Evolutionary conservation across 2,888 invertebrate species (phyloP).

Genomic region (Mesodorylaimus sp.): DNA sequence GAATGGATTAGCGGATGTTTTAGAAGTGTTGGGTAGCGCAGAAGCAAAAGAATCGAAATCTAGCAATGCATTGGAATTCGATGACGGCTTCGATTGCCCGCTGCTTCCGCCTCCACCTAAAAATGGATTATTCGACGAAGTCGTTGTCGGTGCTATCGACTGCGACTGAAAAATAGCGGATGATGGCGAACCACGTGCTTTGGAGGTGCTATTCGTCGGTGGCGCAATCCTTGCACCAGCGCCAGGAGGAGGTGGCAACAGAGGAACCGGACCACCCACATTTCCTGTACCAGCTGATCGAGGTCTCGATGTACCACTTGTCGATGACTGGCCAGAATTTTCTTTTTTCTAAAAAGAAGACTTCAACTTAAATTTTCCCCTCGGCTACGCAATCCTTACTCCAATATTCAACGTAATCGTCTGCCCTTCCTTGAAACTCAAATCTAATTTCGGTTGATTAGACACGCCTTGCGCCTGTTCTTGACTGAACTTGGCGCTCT

Average conservation of each 20-base stretch:
- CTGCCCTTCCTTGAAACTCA: slow-evolving; percentile 96
- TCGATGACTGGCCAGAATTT: neutral
- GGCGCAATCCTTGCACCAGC: slow-evolving; percentile 14
- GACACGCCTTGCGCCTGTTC: slow-evolving; percentile 40
- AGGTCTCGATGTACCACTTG: neutral
- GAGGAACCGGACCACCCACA: slow-evolving; percentile 12
- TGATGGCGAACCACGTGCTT: no score
- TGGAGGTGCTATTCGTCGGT: neutral
- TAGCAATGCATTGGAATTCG: no score
- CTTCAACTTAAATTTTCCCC: neutral
- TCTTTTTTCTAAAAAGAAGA: slow-evolving; percentile 12
- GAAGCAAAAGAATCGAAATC: no score
- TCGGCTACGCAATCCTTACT: no score
- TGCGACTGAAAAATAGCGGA: no score
- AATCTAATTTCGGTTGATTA: slow-evolving; percentile 56
- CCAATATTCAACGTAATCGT: slow-evolving; percentile 94
- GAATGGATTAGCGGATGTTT: no score
- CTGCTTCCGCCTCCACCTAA: no score
- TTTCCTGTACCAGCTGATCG: neutral
- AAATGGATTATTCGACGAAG: no score
- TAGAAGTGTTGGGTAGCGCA: no score
- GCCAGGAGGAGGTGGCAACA: slow-evolving; percentile 11
- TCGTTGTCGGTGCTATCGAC: no score
- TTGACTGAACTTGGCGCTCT: slow-evolving; percentile 57
- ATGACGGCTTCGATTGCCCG: no score